Evolutionary conservation across 1,140 invertebrate genomes (phyloP).

Genomic region (Wiebesia pumilae): DNA sequence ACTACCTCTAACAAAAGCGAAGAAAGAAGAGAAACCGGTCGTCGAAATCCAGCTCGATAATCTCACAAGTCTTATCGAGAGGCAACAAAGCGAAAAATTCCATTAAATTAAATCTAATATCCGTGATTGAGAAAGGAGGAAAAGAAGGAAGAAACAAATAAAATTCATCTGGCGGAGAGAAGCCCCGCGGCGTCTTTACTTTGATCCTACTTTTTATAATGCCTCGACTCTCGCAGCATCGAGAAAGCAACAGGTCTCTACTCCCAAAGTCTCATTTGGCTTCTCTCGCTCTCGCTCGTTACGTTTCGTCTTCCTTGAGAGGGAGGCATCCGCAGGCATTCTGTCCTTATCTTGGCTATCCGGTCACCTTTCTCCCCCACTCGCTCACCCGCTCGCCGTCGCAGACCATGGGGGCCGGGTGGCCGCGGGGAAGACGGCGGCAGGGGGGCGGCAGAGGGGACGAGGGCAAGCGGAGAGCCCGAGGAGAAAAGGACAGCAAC

Average conservation of each 20-base stretch:
- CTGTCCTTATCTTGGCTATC: slow-evolving; percentile 47
- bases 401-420: neutral
- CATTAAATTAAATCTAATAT: slow-evolving; percentile 53
- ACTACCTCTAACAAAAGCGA: neutral
- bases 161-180: slow-evolving; percentile 17
- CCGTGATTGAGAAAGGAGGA: slow-evolving; percentile 22
- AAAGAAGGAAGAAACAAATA: slow-evolving; percentile 29
- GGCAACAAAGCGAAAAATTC: slow-evolving; percentile 39
- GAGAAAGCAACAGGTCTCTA: slow-evolving; percentile 24
- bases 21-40: neutral
- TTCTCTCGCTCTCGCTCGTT: slow-evolving; percentile 39
- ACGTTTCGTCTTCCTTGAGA: slow-evolving; percentile 43
- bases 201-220: slow-evolving; percentile 55
- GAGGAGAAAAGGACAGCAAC: slow-evolving; percentile 34
- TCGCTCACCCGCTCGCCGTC: neutral
- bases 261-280: slow-evolving; percentile 52
- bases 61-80: slow-evolving; percentile 23
- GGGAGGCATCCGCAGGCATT: slow-evolving; percentile 33
- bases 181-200: slow-evolving; percentile 47
- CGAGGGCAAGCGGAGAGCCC: neutral
- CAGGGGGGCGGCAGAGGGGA: neutral
- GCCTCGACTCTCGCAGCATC: slow-evolving; percentile 1
- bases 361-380: slow-evolving; percentile 14
- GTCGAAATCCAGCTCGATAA: neutral
- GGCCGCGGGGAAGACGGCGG: neutral